Evolutionary conservation across 2,888 invertebrate species (phyloP).

Genomic region (Calameuta filiformis): DNA sequence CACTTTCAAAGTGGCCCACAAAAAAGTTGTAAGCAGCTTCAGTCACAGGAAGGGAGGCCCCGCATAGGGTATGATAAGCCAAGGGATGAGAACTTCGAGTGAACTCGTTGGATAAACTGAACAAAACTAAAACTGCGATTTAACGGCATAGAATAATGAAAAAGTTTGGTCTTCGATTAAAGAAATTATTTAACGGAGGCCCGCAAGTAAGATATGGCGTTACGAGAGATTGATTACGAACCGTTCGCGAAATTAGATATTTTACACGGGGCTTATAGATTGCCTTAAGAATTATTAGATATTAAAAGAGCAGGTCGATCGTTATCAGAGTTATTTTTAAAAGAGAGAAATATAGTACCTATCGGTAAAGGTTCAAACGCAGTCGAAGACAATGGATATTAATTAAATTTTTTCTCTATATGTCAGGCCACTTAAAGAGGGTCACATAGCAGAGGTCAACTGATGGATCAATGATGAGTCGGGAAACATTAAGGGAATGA

Average conservation of each 20-base stretch:
- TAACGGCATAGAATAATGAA: conserved; percentile 47
- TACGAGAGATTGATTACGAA: no score
- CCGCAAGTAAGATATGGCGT: not conserved
- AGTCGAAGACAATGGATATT: not conserved
- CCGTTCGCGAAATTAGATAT: not conserved
- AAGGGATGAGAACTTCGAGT: conserved; percentile 2
- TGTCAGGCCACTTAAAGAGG: not conserved
- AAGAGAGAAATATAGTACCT: not conserved
- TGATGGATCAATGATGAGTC: not conserved
- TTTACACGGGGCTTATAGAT: not conserved
- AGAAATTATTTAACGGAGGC: conserved; percentile 44
- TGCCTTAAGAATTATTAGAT: not conserved
- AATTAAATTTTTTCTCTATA: not conserved
- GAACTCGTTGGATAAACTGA: conserved; percentile 42
- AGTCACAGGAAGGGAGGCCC: conserved; percentile 22
- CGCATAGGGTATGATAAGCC: conserved; percentile 4
- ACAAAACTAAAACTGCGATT: conserved; percentile 40
- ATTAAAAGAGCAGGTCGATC: not conserved
- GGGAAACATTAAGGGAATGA: not conserved
- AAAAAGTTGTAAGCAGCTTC: conserved; percentile 49
- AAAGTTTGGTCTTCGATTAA: conserved; percentile 45
- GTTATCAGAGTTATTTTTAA: not conserved
- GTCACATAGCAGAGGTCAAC: not conserved
- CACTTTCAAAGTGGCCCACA: conserved; percentile 39
- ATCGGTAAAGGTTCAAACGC: not conserved